Evolutionary conservation across 2,113 vertebrate species (phyloP).

Genomic region (Cyrtonyx montezumae): DNA sequence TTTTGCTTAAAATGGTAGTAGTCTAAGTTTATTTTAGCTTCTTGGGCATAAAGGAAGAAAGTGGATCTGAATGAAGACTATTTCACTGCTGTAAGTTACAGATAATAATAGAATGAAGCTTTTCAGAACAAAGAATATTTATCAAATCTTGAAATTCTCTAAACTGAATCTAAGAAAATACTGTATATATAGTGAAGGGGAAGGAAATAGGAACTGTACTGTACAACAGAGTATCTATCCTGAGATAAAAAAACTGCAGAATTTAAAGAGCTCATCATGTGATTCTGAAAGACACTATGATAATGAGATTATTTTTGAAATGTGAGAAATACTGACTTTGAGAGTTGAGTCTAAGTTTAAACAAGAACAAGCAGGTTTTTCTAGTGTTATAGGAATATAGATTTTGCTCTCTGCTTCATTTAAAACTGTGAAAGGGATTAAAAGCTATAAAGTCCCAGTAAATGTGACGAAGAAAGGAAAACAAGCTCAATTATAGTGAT

Average conservation of each 20-base stretch:
- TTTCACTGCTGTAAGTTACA: neutral
- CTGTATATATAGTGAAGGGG: neutral
- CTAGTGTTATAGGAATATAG: neutral
- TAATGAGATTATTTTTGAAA: neutral
- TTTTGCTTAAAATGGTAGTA: neutral
- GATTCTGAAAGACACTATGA: neutral
- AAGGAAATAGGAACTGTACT: neutral
- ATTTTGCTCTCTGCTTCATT: conserved; percentile 5
- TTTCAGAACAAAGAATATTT: neutral
- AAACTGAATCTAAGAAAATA: conserved; percentile 20
- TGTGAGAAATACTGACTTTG: neutral
- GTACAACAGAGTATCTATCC: neutral
- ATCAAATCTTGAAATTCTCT: neutral
- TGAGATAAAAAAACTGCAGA: neutral
- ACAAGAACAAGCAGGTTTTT: neutral
- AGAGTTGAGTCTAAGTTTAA: conserved; percentile 2
- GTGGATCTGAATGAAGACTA: neutral
- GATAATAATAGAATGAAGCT: neutral
- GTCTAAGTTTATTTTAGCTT: neutral
- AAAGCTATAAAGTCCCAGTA: neutral
- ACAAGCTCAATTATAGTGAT: neutral
- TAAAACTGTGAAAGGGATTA: neutral
- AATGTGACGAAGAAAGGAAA: neutral
- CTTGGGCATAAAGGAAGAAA: conserved; percentile 19
- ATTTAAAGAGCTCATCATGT: neutral